Percentiles rank a stretch among this genome's conserved stretches.
These are phyloP conservation scores for Chloromyia formosa DNA, from an alignment of 2,888 invertebrate species.

Conservation along the genomic window DNA sequence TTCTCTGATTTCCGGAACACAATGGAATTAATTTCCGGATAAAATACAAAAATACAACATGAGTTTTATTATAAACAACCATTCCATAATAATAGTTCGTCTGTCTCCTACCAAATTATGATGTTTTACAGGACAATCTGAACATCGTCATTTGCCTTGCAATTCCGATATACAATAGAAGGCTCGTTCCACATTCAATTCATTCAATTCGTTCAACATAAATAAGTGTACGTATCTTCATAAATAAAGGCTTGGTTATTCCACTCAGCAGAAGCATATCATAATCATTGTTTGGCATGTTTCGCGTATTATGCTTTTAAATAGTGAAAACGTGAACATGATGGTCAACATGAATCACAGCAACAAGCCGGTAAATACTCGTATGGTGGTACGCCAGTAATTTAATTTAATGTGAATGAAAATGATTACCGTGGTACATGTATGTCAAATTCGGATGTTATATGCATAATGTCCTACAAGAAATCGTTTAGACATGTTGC, in stretches of 20 bases:
- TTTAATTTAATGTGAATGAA: constrained; percentile 34
- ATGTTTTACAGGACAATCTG: not conserved
- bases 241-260: not conserved
- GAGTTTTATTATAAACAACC: not conserved
- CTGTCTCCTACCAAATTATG: not conserved
- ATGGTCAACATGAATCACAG: constrained; percentile 3
- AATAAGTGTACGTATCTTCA: not conserved
- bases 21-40: constrained; percentile 24
- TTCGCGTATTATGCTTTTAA: constrained; percentile 16
- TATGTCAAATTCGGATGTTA: constrained; percentile 18
- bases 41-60: not conserved
- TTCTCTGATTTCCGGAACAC: too few relatives aligned
- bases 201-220: not conserved
- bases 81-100: not conserved
- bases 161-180: not conserved
- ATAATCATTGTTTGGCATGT: not conserved
- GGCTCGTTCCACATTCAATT: not conserved
- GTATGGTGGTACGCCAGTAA: constrained; percentile 9
- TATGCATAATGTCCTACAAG: constrained; percentile 9
- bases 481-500: too few relatives aligned
- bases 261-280: constrained; percentile 22
- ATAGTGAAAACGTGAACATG: constrained; percentile 31
- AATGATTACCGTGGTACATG: constrained; percentile 21
- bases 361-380: constrained; percentile 1
- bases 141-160: not conserved